Conservation (phyloP, 2,113 vertebrate species). For the Bufo gargarizans region DNA sequence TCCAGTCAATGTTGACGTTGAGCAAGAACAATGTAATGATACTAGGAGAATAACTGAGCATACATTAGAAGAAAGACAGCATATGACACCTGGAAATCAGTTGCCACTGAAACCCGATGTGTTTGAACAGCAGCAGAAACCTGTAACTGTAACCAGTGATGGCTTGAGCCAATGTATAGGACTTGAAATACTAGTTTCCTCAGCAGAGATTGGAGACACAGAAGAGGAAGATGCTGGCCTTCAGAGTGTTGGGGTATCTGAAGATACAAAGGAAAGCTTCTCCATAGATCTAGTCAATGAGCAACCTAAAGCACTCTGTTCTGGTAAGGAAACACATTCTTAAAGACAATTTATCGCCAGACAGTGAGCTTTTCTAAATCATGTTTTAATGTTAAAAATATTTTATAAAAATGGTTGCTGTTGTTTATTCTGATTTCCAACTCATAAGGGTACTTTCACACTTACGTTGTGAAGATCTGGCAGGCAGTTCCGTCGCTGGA, state of each 20-base stretch:
- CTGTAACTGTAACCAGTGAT: not conserved
- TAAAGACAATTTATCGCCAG: too few relatives aligned
- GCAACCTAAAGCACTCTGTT: too few relatives aligned
- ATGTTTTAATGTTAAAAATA: too few relatives aligned
- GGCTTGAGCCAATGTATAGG: not conserved
- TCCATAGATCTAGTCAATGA: not conserved
- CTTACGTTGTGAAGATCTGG: too few relatives aligned
- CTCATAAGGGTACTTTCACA: too few relatives aligned
- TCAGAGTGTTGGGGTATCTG: not conserved
- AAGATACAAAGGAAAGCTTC: not conserved
- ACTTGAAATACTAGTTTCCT: not conserved
- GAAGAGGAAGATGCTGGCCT: not conserved
- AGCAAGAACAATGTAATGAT: not conserved
- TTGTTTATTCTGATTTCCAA: too few relatives aligned
- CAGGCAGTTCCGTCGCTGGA: too few relatives aligned
- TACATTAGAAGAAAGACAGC: not conserved
- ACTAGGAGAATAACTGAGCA: not conserved
- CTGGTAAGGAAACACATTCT: not conserved
- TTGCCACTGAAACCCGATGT: not conserved
- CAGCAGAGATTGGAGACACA: not conserved
- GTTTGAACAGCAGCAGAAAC: not conserved
- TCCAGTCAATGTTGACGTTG: not conserved
- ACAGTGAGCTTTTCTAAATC: too few relatives aligned
- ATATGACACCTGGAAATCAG: not conserved
- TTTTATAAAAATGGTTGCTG: too few relatives aligned